phyloP scores from a whole-genome alignment of 2,888 invertebrate species.

The Cheilosia scutellata region DNA sequence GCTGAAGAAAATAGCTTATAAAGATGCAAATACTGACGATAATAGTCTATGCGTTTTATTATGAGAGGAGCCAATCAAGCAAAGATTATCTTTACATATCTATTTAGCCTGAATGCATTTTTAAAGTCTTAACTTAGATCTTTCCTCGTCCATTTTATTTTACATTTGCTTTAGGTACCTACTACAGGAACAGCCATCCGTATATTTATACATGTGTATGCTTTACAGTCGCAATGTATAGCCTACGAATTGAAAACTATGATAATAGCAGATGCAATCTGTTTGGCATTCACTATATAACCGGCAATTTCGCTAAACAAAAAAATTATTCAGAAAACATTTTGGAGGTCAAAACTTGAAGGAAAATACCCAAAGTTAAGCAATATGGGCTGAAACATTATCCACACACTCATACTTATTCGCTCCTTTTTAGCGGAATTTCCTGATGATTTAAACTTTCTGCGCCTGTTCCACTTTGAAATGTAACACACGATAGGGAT shows the following conservation, averaged over 20 bases:
- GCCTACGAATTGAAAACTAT: constrained; percentile 26
- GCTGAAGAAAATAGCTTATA: too few relatives aligned
- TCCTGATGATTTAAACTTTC: constrained; percentile 41
- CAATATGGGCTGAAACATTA: constrained; percentile 44
- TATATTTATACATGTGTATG: too few relatives aligned
- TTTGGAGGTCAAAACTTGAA: constrained; percentile 63
- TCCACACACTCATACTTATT: constrained; percentile 28
- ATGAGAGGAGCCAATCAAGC: too few relatives aligned
- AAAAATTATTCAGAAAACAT: neutral
- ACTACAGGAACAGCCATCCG: too few relatives aligned
- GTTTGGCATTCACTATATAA: neutral
- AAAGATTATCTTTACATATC: too few relatives aligned
- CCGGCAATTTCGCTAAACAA: constrained; percentile 15
- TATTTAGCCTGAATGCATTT: too few relatives aligned
- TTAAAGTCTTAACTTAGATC: too few relatives aligned
- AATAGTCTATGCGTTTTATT: too few relatives aligned
- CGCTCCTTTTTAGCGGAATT: constrained; percentile 26
- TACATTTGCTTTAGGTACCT: too few relatives aligned
- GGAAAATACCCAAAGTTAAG: constrained; percentile 41
- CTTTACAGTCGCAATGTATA: neutral
- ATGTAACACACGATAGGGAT: constrained; percentile 17
- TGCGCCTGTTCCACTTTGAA: constrained; percentile 8
- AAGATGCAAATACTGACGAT: too few relatives aligned
- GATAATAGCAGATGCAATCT: constrained; percentile 31
- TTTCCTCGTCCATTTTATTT: too few relatives aligned